Conservation (phyloP, 2,888 invertebrate species). For the Myopa tessellatipennis region DNA sequence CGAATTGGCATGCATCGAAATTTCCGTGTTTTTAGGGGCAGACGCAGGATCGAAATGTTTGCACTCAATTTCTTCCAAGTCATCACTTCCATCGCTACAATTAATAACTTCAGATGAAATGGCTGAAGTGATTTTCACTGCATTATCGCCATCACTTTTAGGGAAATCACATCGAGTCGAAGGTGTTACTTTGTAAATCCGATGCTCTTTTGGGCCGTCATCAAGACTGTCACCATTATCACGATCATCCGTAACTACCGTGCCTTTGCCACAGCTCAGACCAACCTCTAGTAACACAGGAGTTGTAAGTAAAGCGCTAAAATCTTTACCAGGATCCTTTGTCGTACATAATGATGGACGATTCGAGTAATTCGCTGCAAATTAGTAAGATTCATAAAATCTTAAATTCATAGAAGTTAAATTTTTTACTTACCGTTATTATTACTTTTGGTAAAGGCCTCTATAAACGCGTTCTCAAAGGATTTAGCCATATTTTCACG, state of each 20-base stretch:
- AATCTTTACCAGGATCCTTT: background rate
- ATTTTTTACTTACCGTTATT: constrained; percentile 23
- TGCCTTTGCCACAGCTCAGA: background rate
- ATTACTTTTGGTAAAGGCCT: constrained; percentile 45
- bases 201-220: constrained; percentile 50
- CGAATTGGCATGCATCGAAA: constrained; percentile 43
- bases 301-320: background rate
- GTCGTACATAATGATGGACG: background rate
- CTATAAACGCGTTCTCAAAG: constrained; percentile 51
- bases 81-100: constrained; percentile 44
- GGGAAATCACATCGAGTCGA: background rate
- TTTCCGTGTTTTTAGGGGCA: constrained; percentile 51
- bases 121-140: background rate
- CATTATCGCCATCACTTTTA: background rate
- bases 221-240: constrained; percentile 44
- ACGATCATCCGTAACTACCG: background rate
- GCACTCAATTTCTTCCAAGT: constrained; percentile 29
- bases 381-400: background rate
- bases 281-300: background rate
- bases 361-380: background rate
- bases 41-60: constrained; percentile 18
- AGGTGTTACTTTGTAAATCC: constrained; percentile 49
- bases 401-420: background rate
- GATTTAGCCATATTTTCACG: constrained; percentile 49
- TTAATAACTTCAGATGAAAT: constrained; percentile 43